A percentile compares a stretch with the other conserved stretches of the same genome.
phyloP scores from a whole-genome alignment of 2,113 vertebrate genomes.

The Connochaetes taurinus region DNA sequence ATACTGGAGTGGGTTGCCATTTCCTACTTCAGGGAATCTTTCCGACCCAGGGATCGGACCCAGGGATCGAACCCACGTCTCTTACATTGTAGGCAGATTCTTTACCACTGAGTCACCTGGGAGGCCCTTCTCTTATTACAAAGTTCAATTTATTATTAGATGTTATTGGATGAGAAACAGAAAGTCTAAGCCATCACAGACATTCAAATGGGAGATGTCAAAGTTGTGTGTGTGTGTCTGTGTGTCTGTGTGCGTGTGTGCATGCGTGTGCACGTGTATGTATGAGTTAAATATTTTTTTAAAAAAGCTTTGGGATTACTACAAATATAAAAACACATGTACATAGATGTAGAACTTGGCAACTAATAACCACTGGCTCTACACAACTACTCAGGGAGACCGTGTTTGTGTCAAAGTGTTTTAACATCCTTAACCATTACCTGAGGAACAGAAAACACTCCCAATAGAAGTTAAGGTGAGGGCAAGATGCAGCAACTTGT shows the following conservation, averaged over 20 bases:
- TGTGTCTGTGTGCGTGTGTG: rapidly evolving
- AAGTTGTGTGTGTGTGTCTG: rapidly evolving
- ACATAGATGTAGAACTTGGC: not conserved
- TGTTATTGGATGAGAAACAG: not conserved
- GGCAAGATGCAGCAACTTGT: not conserved
- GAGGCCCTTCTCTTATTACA: not conserved
- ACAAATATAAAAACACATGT: not conserved
- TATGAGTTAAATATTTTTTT: not conserved
- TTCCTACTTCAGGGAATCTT: not conserved
- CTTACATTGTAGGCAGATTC: not conserved
- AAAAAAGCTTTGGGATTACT: not conserved
- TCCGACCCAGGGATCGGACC: rapidly evolving
- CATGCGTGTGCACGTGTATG: rapidly evolving
- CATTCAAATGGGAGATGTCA: not conserved
- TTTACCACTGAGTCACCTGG: not conserved
- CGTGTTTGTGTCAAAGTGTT: not conserved
- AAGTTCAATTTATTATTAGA: not conserved
- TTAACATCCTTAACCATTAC: not conserved
- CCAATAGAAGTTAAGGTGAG: not conserved
- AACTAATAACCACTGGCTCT: not conserved
- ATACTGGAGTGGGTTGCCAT: not conserved
- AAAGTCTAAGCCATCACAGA: not conserved
- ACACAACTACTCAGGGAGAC: not conserved
- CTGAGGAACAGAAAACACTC: not conserved
- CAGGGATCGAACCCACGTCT: rapidly evolving